phyloP scores from a whole-genome alignment of 2,888 invertebrate species.

The Lasioglossum calceatum region DNA sequence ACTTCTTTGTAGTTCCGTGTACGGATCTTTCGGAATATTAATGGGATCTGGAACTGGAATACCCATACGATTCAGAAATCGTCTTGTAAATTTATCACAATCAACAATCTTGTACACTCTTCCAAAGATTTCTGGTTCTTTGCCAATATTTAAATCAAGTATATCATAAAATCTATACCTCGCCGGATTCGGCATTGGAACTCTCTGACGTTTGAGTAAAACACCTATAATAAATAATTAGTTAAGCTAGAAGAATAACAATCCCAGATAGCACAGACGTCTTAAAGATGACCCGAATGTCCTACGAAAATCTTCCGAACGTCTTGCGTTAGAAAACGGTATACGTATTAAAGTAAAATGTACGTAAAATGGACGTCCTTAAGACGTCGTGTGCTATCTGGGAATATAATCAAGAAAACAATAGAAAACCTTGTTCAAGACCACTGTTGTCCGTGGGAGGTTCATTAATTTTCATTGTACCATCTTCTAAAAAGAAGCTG shows the following conservation, averaged over 20 bases:
- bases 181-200: conserved; percentile 90
- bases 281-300: no score
- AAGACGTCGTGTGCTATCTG: no score
- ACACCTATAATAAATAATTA: conserved; percentile 86
- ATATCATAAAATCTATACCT: conserved; percentile 90
- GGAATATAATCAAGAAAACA: conserved; percentile 20
- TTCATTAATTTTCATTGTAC: conserved; percentile 94
- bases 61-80: conserved; percentile 93
- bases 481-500: conserved; percentile 95
- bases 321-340: no score
- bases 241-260: neutral
- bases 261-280: no score
- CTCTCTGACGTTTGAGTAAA: conserved; percentile 92
- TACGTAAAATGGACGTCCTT: no score
- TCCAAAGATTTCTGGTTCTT: conserved; percentile 92
- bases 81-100: conserved; percentile 95
- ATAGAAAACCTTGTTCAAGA: conserved; percentile 90
- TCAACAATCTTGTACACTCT: conserved; percentile 92
- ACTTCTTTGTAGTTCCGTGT: conserved; percentile 73
- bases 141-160: conserved; percentile 94
- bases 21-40: conserved; percentile 85
- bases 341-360: no score
- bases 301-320: no score
- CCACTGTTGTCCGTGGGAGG: conserved; percentile 94
- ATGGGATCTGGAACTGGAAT: conserved; percentile 92